phyloP scores from a whole-genome alignment of 2,888 invertebrate genomes.

The Lymantria dispar region DNA sequence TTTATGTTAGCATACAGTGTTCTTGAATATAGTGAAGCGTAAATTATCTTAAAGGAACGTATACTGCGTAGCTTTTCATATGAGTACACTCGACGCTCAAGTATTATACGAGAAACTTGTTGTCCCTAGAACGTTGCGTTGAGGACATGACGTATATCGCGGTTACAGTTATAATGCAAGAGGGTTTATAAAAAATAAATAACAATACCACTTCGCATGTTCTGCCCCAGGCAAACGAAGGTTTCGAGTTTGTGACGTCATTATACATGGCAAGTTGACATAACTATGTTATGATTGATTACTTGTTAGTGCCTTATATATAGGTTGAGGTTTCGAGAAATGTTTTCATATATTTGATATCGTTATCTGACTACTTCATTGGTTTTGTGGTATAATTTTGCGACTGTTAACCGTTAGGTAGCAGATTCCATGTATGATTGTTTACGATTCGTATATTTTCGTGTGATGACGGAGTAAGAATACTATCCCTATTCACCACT shows the following conservation, averaged over 20 bases:
- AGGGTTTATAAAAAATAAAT: constrained; percentile 33
- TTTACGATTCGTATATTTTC: too few relatives aligned
- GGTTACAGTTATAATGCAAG: constrained; percentile 31
- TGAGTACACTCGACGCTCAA: constrained; percentile 58
- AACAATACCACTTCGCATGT: constrained; percentile 26
- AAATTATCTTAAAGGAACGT: constrained; percentile 58
- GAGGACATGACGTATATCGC: constrained; percentile 38
- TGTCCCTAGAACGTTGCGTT: constrained; percentile 43
- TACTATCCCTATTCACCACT: too few relatives aligned
- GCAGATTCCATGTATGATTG: too few relatives aligned
- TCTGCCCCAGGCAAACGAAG: constrained; percentile 10
- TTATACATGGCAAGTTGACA: not conserved
- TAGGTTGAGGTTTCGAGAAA: too few relatives aligned
- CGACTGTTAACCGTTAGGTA: too few relatives aligned
- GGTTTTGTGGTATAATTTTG: too few relatives aligned
- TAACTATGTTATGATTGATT: too few relatives aligned
- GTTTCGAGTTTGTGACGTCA: constrained; percentile 14
- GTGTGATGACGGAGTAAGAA: too few relatives aligned
- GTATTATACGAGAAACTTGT: constrained; percentile 53
- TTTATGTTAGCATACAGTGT: constrained; percentile 32
- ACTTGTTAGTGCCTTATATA: too few relatives aligned
- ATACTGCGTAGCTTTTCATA: constrained; percentile 62
- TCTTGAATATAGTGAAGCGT: constrained; percentile 47
- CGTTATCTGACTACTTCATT: too few relatives aligned
- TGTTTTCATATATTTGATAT: too few relatives aligned